Base-by-base conservation (phyloP, 2,797 vertebrate species). In the Sciurus vulgaris region DNA sequence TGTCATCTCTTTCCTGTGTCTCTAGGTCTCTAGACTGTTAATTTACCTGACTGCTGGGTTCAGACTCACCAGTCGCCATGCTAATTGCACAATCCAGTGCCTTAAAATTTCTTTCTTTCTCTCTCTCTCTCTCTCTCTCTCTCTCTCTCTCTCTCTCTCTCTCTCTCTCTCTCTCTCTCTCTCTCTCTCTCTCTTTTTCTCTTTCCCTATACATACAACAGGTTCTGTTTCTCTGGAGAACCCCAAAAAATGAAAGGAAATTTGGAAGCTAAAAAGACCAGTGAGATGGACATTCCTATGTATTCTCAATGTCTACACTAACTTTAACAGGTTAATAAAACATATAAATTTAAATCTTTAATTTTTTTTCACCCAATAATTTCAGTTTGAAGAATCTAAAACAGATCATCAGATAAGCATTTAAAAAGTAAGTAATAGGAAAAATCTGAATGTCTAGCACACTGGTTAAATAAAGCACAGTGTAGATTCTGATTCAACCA, bases 391-490 rank as follows among this genome's bases (percentile, higher is more conserved):
- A 41, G 20, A 86, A 67, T 76, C 49, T 89, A 59, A 93, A 93
- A 51, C 5, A 59, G 49, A 79, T 59, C 8, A 70, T 24, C 24
- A 73, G n/a, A 20, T 63, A 54, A 72, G 47, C 72, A 81, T 70
- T 86, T 85, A 73, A 86, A 76, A 3, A 77, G 2, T 61, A 76
- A 65, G 38, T 38, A 70, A 59, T 6, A 70, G 33, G 56, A 82
- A 41, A 76, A 77, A 65, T 24, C 28, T 85, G 61, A 93, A 63
- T 86, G 38, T 24, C 73, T 70, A 88, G 44, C 41, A 54, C 3
- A n/a, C 13, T 85, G 51, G 35, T 77, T 44, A 91, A 88, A 91
- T 86, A 95, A 70, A 91, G 85, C 47, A 72, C 7, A 76, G 38
- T 44, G 74, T n/a, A 69, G 44, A 77, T 41, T 65, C 65, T 44